phyloP scores from a whole-genome alignment of 2,113 vertebrate species.

The Alosa alosa region DNA sequence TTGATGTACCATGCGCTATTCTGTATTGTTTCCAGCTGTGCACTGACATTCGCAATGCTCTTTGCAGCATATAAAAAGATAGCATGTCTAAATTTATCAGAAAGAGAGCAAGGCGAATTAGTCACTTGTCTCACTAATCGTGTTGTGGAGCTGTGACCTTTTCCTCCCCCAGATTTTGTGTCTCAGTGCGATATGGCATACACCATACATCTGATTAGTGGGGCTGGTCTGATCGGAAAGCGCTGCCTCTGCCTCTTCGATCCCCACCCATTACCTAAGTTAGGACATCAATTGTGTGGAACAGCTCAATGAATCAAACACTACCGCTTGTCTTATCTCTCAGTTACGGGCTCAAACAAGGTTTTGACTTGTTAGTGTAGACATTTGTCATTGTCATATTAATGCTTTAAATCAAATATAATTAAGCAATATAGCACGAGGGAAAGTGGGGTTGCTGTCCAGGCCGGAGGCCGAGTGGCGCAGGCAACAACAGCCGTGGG shows the following conservation, averaged over 20 bases:
- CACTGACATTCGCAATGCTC: background rate
- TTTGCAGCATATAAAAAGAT: constrained; percentile 1
- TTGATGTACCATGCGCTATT: background rate
- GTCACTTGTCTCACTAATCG: constrained; percentile 31
- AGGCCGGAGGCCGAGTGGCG: no score
- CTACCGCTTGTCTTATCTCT: background rate
- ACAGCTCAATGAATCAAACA: background rate
- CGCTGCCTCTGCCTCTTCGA: background rate
- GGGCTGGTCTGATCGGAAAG: background rate
- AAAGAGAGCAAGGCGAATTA: background rate
- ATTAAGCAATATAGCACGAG: no score
- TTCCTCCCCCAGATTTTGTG: constrained; percentile 22
- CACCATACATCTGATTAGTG: constrained; percentile 10
- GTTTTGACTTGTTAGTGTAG: background rate
- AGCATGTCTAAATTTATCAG: constrained; percentile 11
- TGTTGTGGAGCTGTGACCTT: constrained; percentile 36
- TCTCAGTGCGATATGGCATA: background rate
- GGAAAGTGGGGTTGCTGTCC: no score
- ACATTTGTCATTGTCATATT: background rate
- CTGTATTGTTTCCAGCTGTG: background rate
- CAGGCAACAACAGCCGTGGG: no score
- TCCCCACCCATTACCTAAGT: background rate
- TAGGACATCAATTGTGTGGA: background rate
- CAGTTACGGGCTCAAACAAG: background rate
- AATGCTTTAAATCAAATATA: background rate